Conservation (phyloP, 2,888 invertebrate species). For the Amiota mariae region DNA sequence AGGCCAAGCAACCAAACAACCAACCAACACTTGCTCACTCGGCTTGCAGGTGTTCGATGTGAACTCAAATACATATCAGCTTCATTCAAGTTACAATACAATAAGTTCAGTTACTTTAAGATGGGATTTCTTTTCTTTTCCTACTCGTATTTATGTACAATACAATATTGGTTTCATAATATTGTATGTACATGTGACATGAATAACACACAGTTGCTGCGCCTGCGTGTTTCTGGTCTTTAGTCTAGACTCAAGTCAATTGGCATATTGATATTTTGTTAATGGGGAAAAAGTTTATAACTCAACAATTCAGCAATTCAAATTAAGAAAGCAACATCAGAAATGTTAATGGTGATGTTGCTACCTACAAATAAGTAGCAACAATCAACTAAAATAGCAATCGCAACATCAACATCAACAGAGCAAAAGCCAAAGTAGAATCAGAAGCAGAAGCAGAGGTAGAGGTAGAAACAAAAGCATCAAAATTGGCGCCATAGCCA, state of each 20-base stretch:
- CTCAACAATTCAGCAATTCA: background rate
- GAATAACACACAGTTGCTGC: constrained; percentile 24
- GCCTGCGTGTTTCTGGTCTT: background rate
- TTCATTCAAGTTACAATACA: background rate
- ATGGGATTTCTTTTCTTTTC: constrained; percentile 18
- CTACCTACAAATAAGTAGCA: constrained; percentile 16
- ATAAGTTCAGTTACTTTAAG: constrained; percentile 4
- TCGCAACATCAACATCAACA: too few relatives aligned
- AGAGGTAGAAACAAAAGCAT: background rate
- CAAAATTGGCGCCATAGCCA: background rate
- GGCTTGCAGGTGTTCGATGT: constrained; percentile 27
- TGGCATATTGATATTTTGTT: constrained; percentile 20
- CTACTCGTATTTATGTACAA: background rate
- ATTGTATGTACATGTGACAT: constrained; percentile 5
- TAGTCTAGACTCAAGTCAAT: constrained; percentile 13
- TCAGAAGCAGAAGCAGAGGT: background rate
- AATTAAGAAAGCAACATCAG: constrained; percentile 16
- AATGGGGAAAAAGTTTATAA: constrained; percentile 20
- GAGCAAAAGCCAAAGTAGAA: background rate
- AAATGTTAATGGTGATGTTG: background rate
- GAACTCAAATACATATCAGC: background rate
- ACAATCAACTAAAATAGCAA: constrained; percentile 30
- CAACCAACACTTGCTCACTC: background rate
- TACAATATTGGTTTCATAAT: background rate
- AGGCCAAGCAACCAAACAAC: too few relatives aligned